Conservation (phyloP, 2,113 vertebrate species). For the Tachycineta bicolor region DNA sequence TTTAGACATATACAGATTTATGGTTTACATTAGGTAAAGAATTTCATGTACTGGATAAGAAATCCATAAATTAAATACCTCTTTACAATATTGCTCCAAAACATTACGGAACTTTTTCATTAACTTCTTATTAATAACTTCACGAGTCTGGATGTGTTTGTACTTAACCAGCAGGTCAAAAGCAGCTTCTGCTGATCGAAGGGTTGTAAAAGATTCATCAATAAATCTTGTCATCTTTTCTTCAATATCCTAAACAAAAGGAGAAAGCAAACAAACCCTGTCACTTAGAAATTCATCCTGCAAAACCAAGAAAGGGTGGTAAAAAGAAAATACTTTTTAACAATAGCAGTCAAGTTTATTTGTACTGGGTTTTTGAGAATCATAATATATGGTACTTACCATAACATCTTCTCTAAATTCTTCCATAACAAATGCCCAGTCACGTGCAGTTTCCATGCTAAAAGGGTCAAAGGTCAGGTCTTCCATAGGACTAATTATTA, state of each 20-base stretch:
- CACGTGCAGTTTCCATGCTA: conserved; percentile 66
- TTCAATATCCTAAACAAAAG: conserved; percentile 84
- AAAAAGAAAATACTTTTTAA: not conserved
- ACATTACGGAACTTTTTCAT: conserved; percentile 89
- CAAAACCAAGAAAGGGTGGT: not conserved
- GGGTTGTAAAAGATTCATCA: conserved; percentile 87
- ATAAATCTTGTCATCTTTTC: conserved; percentile 86
- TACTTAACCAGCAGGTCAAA: conserved; percentile 92
- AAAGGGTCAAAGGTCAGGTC: conserved; percentile 85
- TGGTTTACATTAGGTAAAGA: not conserved
- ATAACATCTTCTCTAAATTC: conserved; percentile 82
- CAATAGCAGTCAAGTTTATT: not conserved
- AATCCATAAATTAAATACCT: conserved; percentile 75
- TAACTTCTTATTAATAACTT: conserved; percentile 86
- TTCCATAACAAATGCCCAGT: conserved; percentile 85
- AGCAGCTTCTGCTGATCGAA: conserved; percentile 87
- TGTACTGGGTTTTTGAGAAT: not conserved
- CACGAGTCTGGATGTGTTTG: conserved; percentile 81
- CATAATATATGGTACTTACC: conserved; percentile 58
- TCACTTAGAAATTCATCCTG: not conserved
- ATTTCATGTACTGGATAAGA: not conserved
- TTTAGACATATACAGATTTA: not conserved
- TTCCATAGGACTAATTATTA: conserved; percentile 81
- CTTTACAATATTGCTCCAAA: conserved; percentile 87
- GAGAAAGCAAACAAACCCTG: not conserved